Evolutionary conservation across 2,888 invertebrate species (phyloP), one percentile per base, ranked within the genome.

Genomic region (Lamellibrachia columna): DNA sequence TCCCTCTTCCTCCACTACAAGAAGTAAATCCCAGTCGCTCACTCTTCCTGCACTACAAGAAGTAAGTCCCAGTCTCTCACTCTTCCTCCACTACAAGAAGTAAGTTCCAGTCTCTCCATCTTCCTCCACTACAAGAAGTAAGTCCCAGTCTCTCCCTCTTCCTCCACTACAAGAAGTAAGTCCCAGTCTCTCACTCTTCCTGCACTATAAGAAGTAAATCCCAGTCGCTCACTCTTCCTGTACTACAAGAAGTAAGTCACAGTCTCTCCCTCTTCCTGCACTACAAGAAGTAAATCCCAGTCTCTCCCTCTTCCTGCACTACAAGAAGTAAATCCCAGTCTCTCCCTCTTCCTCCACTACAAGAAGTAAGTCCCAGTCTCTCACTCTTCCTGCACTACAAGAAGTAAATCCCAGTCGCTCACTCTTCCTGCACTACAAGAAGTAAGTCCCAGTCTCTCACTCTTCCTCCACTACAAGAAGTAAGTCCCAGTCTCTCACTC

Each of bases 1-100:
- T 58, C 58, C 58, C 7, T 15, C 58, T 58, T 15, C 58, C 93
- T 95, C 90, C 95, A 95, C 91, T 96, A 96, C 94, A 96, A 96
- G 95, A 96, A 96, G 96, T 96, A 94, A 94, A 95, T 93, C 52
- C 9, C 7, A 3, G 40, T n/a, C 28, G 53, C 92, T 52, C 58
- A 28, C 1, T 60, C 28, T n/a, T 11, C 28, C 58, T 58, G 7
- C 58, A 58, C 8, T 58, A 58, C 58, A 58, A 58, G 58, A 58
- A 58, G 58, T 58, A 58, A 58, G 53, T 53, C 53, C 22, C 8
- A 11, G 91, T 75, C 53, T 1, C 28, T 15, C 60, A 11, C 53
- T n/a, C 28, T 60, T 75, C 28, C 58, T 58, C 2, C 58, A 58
- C 8, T 58, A 58, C 58, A 58, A 58, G 58, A 58, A 58, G 58